Evolutionary conservation across 2,113 vertebrate genomes (phyloP).

Genomic region (Pelodiscus sinensis): DNA sequence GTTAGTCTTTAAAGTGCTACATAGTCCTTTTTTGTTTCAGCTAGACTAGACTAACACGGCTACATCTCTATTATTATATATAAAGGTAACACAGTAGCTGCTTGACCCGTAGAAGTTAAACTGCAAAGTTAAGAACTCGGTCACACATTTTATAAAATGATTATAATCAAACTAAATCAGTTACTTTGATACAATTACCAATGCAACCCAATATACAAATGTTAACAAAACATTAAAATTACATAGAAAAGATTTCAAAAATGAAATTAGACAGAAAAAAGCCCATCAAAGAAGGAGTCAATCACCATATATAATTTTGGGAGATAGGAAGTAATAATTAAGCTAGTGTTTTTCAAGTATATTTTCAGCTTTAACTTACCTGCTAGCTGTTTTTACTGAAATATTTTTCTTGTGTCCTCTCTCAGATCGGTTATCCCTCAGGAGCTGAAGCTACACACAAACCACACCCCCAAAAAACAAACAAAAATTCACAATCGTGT

Average conservation of each 20-base stretch:
- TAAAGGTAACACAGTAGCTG: neutral
- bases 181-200: neutral
- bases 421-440: slow-evolving; percentile 90
- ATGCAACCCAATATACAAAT: neutral
- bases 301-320: neutral
- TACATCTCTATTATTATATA: too few species aligned
- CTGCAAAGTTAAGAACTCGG: neutral
- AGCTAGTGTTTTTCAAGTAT: neutral
- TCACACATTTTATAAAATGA: slow-evolving; percentile 13
- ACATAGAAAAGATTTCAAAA: neutral
- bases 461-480: too few species aligned
- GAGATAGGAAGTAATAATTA: neutral
- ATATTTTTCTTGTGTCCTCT: slow-evolving; percentile 92
- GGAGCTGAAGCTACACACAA: slow-evolving; percentile 79
- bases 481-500: slow-evolving; percentile 33
- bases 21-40: too few species aligned
- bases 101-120: neutral
- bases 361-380: slow-evolving; percentile 77
- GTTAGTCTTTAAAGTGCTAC: too few species aligned
- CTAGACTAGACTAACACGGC: too few species aligned
- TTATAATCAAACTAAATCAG: neutral
- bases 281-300: neutral
- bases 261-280: neutral
- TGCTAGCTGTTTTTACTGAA: slow-evolving; percentile 93
- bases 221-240: neutral